These are phyloP conservation scores for Ephestia elutella DNA, from an alignment of 1,140 invertebrate genomes.

Conservation along the genomic window DNA sequence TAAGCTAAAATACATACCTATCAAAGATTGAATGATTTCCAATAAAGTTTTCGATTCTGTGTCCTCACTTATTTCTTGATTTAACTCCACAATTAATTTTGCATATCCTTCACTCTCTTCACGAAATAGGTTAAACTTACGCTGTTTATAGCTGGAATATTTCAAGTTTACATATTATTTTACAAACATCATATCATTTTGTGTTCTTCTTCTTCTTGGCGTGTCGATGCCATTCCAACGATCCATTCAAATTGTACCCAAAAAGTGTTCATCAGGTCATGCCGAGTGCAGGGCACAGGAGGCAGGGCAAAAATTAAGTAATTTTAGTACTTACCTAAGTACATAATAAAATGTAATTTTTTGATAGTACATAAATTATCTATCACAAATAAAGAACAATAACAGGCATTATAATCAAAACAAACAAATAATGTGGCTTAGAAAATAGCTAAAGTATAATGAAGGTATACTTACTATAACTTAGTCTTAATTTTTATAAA, in stretches of 20 bases:
- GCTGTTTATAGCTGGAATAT: constrained; percentile 95
- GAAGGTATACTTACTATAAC: constrained; percentile 88
- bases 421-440: not conserved
- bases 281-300: no score
- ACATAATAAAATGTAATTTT: no score
- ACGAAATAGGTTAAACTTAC: constrained; percentile 98
- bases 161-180: not conserved
- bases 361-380: no score
- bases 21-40: constrained; percentile 93
- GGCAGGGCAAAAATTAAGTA: no score
- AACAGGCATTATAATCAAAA: not conserved
- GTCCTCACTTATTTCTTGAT: constrained; percentile 86
- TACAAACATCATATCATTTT: no score
- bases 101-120: constrained; percentile 99
- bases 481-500: constrained; percentile 99
- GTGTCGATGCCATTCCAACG: no score
- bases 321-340: no score
- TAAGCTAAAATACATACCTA: constrained; percentile 77
- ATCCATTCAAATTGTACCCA: no score
- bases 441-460: no score
- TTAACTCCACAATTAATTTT: constrained; percentile 97
- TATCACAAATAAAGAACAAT: no score
- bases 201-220: no score
- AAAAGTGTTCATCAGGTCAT: no score
- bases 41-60: constrained; percentile 78